Percentiles rank a stretch among this genome's conserved stretches.
These are phyloP conservation scores for Oligia fasciuncula DNA, from an alignment of 2,888 invertebrate genomes.

Conservation along the genomic window DNA sequence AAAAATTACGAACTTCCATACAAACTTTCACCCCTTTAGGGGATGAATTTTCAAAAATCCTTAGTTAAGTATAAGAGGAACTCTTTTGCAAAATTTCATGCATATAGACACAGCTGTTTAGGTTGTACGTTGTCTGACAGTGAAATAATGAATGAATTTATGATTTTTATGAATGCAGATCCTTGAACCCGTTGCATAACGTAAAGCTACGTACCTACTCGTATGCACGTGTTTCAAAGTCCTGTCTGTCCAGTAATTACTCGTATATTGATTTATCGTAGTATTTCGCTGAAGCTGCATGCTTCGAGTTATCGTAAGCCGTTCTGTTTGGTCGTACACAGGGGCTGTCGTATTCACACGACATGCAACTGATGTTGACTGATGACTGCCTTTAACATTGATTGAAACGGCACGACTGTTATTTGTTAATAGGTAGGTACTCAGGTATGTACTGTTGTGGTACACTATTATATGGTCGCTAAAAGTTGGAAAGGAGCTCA, in stretches of 20 bases:
- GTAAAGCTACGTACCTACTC: slow-evolving; percentile 4
- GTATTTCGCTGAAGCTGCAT: slow-evolving; percentile 41
- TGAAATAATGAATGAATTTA: background rate
- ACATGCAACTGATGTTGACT: slow-evolving; percentile 1
- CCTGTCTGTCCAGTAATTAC: slow-evolving; percentile 43
- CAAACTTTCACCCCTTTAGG: background rate
- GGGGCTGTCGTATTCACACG: slow-evolving; percentile 1
- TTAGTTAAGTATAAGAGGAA: background rate
- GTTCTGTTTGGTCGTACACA: slow-evolving; percentile 6
- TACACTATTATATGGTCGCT: background rate
- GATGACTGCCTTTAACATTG: background rate
- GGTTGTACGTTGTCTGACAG: background rate
- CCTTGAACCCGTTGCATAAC: slow-evolving; percentile 53
- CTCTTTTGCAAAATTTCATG: background rate
- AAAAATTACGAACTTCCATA: background rate
- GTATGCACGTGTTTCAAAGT: slow-evolving; percentile 43
- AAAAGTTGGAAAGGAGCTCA: background rate
- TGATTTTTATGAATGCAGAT: background rate
- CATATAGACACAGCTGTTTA: background rate
- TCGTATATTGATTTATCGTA: slow-evolving; percentile 58
- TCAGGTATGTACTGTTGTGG: background rate
- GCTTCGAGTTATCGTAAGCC: slow-evolving; percentile 11
- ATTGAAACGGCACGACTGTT: background rate
- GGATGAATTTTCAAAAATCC: background rate
- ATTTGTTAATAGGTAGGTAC: background rate